Evolutionary conservation across 2,113 vertebrate species (phyloP).

Genomic region (Oxygymnocypris stewartii): DNA sequence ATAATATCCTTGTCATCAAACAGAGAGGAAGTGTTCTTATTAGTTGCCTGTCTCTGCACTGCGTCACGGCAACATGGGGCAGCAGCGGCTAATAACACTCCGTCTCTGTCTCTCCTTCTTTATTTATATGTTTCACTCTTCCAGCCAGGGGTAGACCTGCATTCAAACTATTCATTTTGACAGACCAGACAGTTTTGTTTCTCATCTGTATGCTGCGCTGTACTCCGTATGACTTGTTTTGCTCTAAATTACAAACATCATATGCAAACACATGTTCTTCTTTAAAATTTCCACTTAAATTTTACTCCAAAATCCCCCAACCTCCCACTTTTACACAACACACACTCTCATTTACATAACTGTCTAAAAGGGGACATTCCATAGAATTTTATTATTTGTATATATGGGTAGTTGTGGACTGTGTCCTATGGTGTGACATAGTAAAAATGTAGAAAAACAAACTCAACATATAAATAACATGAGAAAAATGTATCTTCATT

Average conservation of each 20-base stretch:
- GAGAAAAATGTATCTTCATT: no score
- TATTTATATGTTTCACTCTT: background rate
- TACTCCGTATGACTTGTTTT: background rate
- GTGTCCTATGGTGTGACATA: no score
- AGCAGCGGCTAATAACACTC: background rate
- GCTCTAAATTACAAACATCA: slow-evolving; percentile 12
- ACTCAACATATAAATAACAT: no score
- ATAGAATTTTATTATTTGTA: background rate
- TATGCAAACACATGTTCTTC: background rate
- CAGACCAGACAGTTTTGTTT: background rate
- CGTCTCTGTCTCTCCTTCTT: slow-evolving; percentile 1
- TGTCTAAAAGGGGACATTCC: background rate
- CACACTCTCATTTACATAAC: background rate
- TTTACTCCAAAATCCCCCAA: background rate
- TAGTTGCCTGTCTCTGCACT: background rate
- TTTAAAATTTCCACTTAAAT: background rate
- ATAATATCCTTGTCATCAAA: slow-evolving; percentile 30
- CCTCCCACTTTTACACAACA: background rate
- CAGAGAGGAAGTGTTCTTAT: slow-evolving; percentile 18
- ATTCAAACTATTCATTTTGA: slow-evolving; percentile 2
- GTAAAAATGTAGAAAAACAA: no score
- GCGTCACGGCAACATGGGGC: background rate
- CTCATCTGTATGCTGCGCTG: background rate
- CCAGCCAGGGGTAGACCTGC: slow-evolving; percentile 1
- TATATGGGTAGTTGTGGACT: no score